Conservation (phyloP, 2,888 invertebrate genomes). For the Euplagia quadripunctaria region DNA sequence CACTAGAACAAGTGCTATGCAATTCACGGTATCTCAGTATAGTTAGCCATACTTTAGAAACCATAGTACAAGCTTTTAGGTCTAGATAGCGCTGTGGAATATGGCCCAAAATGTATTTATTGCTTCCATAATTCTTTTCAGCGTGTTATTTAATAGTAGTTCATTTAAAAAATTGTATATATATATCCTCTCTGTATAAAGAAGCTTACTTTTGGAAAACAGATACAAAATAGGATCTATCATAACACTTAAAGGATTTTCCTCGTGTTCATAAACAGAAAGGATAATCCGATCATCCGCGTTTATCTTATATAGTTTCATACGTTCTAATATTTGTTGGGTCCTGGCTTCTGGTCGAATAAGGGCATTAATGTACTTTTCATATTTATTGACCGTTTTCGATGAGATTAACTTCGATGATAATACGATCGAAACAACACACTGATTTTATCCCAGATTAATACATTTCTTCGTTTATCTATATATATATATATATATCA, state of each 20-base stretch:
- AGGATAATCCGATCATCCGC: background rate
- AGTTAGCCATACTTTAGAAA: no score
- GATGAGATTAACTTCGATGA: background rate
- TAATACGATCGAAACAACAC: background rate
- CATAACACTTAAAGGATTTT: slow-evolving; percentile 1
- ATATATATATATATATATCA: no score
- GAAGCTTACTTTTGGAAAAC: background rate
- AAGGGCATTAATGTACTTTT: background rate
- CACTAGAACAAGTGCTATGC: no score
- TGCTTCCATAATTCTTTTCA: no score
- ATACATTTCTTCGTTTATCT: no score
- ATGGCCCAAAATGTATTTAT: no score
- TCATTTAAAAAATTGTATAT: background rate
- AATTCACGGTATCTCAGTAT: no score
- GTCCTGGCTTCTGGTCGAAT: background rate
- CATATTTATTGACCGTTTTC: background rate
- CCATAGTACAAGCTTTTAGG: no score
- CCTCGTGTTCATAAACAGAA: background rate
- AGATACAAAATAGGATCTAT: background rate
- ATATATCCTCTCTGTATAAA: background rate
- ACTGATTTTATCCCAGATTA: no score
- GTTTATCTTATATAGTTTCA: background rate
- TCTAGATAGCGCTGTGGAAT: no score
- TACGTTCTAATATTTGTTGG: slow-evolving; percentile 1
- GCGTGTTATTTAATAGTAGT: background rate